Percentiles rank a stretch among this genome's conserved stretches.
Evolutionary conservation across 2,888 invertebrate genomes (phyloP).

Genomic region (Microplitis deprimator): DNA sequence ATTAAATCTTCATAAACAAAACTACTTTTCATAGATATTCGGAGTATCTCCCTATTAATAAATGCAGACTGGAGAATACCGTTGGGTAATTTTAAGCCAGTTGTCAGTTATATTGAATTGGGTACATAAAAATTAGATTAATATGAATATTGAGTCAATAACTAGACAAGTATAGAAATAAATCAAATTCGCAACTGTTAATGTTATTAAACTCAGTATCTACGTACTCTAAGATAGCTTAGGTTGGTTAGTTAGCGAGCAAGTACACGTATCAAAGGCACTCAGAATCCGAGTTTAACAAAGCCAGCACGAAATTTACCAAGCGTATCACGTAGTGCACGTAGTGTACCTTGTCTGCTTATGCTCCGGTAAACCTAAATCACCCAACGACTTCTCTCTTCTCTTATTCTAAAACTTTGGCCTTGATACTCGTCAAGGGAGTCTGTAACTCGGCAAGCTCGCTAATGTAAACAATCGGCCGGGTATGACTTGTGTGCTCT

Average conservation of each 20-base stretch:
- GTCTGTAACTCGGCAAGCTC: background rate
- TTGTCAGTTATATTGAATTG: background rate
- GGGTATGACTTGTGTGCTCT: background rate
- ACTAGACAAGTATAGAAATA: constrained; percentile 19
- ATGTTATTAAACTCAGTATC: constrained; percentile 38
- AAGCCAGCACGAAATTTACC: constrained; percentile 69
- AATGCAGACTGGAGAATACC: background rate
- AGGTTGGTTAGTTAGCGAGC: constrained; percentile 72
- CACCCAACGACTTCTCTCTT: constrained; percentile 51
- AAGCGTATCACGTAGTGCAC: constrained; percentile 70
- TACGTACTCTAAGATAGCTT: constrained; percentile 61
- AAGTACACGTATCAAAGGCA: constrained; percentile 72
- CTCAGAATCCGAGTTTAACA: constrained; percentile 72
- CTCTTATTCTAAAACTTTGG: constrained; percentile 57
- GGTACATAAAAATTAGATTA: background rate
- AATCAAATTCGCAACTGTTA: constrained; percentile 14
- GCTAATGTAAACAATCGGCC: background rate
- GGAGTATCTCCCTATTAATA: background rate
- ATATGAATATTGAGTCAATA: constrained; percentile 24
- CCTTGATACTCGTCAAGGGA: constrained; percentile 56
- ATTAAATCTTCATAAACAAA: too few species aligned
- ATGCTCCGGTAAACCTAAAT: constrained; percentile 64
- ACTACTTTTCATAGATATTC: too few species aligned
- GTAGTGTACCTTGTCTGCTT: constrained; percentile 65
- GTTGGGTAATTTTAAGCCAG: background rate